A percentile compares a stretch with the other conserved stretches of the same genome.
Conservation (phyloP, 2,113 vertebrate genomes). For the Pachyramphus minor region DNA sequence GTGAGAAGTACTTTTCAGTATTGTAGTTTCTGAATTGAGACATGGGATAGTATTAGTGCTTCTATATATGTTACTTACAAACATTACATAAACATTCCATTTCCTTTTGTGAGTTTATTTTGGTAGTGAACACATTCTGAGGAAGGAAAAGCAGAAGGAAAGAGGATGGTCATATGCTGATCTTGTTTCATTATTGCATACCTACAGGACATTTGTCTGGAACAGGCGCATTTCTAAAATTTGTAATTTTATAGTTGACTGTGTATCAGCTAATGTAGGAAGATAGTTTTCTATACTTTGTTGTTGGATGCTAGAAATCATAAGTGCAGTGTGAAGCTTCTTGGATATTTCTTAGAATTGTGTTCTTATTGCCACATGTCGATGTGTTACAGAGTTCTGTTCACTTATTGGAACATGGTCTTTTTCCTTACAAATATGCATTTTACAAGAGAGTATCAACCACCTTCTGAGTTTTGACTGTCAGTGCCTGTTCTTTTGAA, state of each 20-base stretch:
- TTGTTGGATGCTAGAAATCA: not conserved
- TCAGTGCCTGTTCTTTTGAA: not conserved
- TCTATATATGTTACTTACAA: not conserved
- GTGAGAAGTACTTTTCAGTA: not conserved
- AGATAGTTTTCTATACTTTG: not conserved
- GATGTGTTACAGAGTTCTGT: not conserved
- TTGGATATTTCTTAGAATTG: not conserved
- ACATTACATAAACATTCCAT: not conserved
- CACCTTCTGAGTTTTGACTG: not conserved
- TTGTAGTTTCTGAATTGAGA: not conserved
- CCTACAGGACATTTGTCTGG: not conserved
- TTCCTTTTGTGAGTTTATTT: not conserved
- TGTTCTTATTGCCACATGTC: not conserved
- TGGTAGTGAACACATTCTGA: not conserved
- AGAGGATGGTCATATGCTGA: not conserved
- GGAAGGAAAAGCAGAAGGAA: not conserved
- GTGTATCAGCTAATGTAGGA: not conserved
- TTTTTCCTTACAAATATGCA: not conserved
- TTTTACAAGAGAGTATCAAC: not conserved
- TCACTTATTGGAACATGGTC: not conserved
- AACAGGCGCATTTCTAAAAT: not conserved
- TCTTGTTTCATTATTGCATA: not conserved
- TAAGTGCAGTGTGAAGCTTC: not conserved
- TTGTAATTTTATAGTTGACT: not conserved
- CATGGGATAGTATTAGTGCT: not conserved